Percentiles rank a stretch among this genome's conserved stretches.
These are phyloP conservation scores for Armadillidium nasatum DNA, from an alignment of 1,140 invertebrate genomes.

Conservation along the genomic window DNA sequence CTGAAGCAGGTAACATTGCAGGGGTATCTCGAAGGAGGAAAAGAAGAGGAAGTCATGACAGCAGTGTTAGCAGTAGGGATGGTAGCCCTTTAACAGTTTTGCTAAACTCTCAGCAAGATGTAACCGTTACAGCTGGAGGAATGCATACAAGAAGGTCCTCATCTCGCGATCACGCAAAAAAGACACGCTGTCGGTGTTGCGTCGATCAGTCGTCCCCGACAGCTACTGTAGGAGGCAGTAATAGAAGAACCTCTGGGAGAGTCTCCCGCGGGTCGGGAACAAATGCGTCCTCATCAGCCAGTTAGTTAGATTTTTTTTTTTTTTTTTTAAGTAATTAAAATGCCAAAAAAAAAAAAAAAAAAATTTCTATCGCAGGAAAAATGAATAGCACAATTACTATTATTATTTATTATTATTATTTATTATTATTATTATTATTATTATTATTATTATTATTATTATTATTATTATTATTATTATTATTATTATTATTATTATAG, in stretches of 20 bases:
- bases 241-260: background rate
- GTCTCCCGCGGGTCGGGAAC: background rate
- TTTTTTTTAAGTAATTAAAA: background rate
- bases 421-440: no score
- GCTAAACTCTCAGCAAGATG: conserved; percentile 28
- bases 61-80: conserved; percentile 35
- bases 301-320: background rate
- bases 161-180: conserved; percentile 54
- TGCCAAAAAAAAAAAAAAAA: no score
- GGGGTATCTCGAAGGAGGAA: conserved; percentile 23
- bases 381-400: no score
- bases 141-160: conserved; percentile 53
- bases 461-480: no score
- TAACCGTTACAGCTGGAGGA: background rate
- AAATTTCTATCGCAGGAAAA: no score
- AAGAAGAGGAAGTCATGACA: conserved; percentile 32
- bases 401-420: no score
- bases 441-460: no score
- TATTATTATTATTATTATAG: no score
- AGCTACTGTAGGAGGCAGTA: background rate
- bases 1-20: conserved; percentile 3
- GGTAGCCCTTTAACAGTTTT: conserved; percentile 24
- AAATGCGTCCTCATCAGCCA: background rate
- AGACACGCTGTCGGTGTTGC: conserved; percentile 55
- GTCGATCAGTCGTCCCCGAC: background rate